Evolutionary conservation across 2,888 invertebrate species (phyloP).

Genomic region (Thysanoteuthis rhombus): DNA sequence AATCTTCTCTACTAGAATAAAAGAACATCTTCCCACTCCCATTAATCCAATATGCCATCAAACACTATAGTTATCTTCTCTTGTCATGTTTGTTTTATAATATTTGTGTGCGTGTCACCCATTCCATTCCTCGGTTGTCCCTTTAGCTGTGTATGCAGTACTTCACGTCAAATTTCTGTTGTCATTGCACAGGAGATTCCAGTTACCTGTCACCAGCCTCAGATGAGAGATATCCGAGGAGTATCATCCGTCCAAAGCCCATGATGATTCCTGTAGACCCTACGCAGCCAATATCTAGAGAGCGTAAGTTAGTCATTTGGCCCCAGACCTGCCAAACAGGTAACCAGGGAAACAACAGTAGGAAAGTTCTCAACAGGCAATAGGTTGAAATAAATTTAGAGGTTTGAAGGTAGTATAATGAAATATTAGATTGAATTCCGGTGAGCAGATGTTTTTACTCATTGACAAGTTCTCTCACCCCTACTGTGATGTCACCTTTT

Average conservation of each 20-base stretch:
- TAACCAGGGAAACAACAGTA: background rate
- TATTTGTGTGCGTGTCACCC: constrained; percentile 1
- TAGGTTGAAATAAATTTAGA: background rate
- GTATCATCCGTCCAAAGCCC: constrained; percentile 72
- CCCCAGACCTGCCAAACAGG: background rate
- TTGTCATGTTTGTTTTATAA: too few relatives aligned
- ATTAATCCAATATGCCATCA: too few relatives aligned
- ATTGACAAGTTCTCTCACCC: too few relatives aligned
- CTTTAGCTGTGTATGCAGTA: background rate
- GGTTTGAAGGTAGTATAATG: background rate
- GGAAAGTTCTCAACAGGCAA: background rate
- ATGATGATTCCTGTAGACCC: constrained; percentile 76
- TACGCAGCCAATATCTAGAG: constrained; percentile 72
- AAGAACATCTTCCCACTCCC: too few relatives aligned
- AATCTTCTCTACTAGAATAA: too few relatives aligned
- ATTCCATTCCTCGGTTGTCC: constrained; percentile 35
- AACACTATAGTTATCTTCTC: too few relatives aligned
- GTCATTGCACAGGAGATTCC: constrained; percentile 39
- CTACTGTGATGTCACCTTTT: too few relatives aligned
- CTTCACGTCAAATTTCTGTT: constrained; percentile 1
- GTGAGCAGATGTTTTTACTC: too few relatives aligned
- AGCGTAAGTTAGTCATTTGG: constrained; percentile 73
- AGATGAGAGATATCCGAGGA: constrained; percentile 51
- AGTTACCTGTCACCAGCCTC: constrained; percentile 46
- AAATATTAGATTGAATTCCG: background rate